Conservation (phyloP, 2,888 invertebrate species). For the Sepioteuthis lessoniana region DNA sequence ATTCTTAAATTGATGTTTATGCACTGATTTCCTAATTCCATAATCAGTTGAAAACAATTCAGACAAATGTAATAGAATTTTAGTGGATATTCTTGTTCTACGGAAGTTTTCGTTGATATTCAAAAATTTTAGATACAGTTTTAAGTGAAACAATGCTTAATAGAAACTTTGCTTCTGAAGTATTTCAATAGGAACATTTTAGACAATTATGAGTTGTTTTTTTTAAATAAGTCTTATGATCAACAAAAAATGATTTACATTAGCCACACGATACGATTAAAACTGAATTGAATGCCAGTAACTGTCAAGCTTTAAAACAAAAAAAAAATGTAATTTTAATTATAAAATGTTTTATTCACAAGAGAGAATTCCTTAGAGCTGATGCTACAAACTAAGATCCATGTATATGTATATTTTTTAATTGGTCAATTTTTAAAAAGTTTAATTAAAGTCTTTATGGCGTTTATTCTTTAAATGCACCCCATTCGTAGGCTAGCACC, state of each 20-base stretch:
- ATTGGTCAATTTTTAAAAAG: background rate
- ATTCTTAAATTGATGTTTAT: background rate
- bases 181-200: background rate
- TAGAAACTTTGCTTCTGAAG: background rate
- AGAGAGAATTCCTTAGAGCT: slow-evolving; percentile 33
- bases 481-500: slow-evolving; percentile 16
- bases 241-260: background rate
- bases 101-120: background rate
- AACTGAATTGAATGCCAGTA: background rate
- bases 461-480: slow-evolving; percentile 6
- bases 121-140: too few relatives aligned
- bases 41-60: background rate
- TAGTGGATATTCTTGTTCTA: background rate
- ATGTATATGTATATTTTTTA: background rate
- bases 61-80: background rate
- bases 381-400: slow-evolving; percentile 18
- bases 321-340: background rate
- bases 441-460: background rate
- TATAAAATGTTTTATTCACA: slow-evolving; percentile 33
- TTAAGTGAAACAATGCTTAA: too few relatives aligned
- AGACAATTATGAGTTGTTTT: background rate
- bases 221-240: background rate
- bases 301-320: background rate
- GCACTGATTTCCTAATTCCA: background rate
- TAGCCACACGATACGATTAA: background rate